These are phyloP conservation scores for Ispidina picta DNA, from an alignment of 2,797 vertebrate genomes.

Conservation along the genomic window DNA sequence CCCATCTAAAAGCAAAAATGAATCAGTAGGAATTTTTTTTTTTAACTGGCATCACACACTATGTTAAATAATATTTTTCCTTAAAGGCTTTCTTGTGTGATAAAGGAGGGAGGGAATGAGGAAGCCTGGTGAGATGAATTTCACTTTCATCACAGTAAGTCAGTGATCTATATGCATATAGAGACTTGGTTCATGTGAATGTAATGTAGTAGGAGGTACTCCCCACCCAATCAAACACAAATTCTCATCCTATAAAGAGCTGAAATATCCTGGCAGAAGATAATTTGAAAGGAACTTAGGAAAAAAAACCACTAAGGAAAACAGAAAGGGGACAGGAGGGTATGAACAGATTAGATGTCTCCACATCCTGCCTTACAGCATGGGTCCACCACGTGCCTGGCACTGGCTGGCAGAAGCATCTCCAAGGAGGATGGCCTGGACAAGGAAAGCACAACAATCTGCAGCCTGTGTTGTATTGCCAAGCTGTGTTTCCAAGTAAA, in stretches of 20 bases:
- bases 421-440: background rate
- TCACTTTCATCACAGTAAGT: constrained; percentile 30
- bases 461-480: background rate
- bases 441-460: background rate
- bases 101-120: background rate
- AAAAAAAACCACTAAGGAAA: background rate
- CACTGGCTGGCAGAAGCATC: background rate
- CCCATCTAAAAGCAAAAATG: background rate
- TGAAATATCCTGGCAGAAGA: background rate
- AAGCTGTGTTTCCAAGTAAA: background rate
- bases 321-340: background rate
- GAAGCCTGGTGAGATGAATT: constrained; percentile 5
- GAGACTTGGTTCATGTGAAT: background rate
- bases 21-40: background rate
- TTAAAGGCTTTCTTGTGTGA: background rate
- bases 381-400: background rate
- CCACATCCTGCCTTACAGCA: background rate
- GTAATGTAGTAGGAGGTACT: background rate
- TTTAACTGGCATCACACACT: background rate
- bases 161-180: background rate
- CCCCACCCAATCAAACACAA: background rate
- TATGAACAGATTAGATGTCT: background rate
- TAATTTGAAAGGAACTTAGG: background rate
- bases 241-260: background rate
- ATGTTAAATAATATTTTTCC: background rate